These are phyloP conservation scores for Tipula vernalis DNA, from an alignment of 2,888 invertebrate species.

Conservation along the genomic window DNA sequence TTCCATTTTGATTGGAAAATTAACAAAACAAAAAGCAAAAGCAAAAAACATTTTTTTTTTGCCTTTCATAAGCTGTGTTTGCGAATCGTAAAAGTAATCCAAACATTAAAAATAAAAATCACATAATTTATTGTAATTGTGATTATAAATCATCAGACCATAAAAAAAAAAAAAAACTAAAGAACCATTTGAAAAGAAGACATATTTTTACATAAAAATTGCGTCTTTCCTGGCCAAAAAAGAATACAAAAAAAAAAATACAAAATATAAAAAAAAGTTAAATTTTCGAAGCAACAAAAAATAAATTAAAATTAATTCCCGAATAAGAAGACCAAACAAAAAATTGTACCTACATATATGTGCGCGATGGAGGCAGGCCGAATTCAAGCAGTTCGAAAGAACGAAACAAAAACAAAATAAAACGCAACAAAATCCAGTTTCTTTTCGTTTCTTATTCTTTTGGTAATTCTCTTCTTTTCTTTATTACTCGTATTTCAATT, in stretches of 20 bases:
- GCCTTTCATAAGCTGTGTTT: background rate
- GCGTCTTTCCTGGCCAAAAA: background rate
- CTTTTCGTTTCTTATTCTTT: background rate
- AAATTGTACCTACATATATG: background rate
- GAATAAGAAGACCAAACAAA: background rate
- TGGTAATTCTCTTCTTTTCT: background rate
- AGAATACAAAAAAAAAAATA: background rate
- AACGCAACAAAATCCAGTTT: background rate
- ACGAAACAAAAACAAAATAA: background rate
- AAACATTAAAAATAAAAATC: background rate
- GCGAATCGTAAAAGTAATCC: background rate
- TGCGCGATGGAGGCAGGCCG: background rate
- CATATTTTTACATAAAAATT: background rate
- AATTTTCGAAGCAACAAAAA: background rate
- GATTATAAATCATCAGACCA: conserved; percentile 4
- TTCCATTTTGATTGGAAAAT: conserved; percentile 4
- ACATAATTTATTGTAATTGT: background rate
- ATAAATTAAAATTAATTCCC: background rate
- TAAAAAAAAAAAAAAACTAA: background rate
- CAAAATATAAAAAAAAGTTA: background rate
- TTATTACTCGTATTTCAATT: background rate
- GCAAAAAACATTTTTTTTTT: background rate
- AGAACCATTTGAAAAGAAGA: background rate
- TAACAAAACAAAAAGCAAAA: background rate
- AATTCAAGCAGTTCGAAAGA: background rate